Evolutionary conservation across 2,888 invertebrate species (phyloP).

Genomic region (Anthrax anthrax): DNA sequence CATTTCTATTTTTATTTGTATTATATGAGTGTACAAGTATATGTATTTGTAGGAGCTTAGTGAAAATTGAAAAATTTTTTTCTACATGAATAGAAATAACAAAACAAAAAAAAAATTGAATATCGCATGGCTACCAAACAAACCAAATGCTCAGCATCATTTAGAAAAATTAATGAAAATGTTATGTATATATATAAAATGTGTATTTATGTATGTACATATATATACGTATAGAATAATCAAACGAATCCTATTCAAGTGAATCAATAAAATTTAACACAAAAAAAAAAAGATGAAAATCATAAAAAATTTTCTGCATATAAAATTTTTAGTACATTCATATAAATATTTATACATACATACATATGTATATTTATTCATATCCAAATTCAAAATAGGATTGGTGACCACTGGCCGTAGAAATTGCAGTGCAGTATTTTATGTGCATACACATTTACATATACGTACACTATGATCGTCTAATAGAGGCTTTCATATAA

Average conservation of each 20-base stretch:
- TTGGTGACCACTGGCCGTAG: slow-evolving; percentile 1
- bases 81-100: neutral
- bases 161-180: slow-evolving; percentile 17
- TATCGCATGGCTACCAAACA: slow-evolving; percentile 8
- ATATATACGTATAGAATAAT: too few species aligned
- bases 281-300: neutral
- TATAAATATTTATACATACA: too few species aligned
- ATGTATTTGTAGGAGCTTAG: too few species aligned
- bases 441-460: too few species aligned
- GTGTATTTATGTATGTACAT: too few species aligned
- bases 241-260: neutral
- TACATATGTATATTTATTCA: neutral
- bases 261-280: neutral
- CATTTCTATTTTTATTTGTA: too few species aligned
- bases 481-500: too few species aligned
- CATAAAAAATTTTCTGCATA: neutral
- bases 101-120: slow-evolving; percentile 3
- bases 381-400: slow-evolving; percentile 1
- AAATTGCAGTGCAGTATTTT: slow-evolving; percentile 1
- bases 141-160: slow-evolving; percentile 12
- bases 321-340: too few species aligned
- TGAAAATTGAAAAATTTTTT: too few species aligned
- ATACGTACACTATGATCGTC: too few species aligned
- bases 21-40: too few species aligned
- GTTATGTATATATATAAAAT: neutral